Conservation (phyloP, 2,113 vertebrate species). For the Eulemur rufifrons region DNA sequence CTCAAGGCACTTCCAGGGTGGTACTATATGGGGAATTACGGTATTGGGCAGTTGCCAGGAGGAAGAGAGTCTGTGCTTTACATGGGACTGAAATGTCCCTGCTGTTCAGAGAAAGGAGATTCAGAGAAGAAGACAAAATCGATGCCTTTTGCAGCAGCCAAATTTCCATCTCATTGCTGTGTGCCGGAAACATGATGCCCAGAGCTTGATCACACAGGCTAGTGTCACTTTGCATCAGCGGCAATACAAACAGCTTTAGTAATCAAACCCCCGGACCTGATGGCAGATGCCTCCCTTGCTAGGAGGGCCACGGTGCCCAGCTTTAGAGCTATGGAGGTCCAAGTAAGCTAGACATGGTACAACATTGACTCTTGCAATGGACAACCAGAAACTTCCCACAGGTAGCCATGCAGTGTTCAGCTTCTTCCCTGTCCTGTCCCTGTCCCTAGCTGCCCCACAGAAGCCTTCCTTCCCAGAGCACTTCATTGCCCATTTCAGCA, state of each 20-base stretch:
- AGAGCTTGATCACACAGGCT: not conserved
- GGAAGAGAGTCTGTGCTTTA: constrained; percentile 56
- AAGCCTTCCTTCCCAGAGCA: not conserved
- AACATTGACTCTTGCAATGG: not conserved
- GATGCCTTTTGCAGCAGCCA: constrained; percentile 13
- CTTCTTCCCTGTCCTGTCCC: not conserved
- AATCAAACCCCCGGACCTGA: constrained; percentile 24
- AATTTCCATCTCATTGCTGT: constrained; percentile 44
- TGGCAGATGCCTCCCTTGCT: not conserved
- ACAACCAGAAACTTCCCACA: not conserved
- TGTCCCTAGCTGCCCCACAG: not conserved
- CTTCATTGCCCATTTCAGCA: not conserved
- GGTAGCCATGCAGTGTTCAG: not conserved
- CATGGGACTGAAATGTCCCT: constrained; percentile 56
- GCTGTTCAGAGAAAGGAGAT: constrained; percentile 59
- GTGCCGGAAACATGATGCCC: not conserved
- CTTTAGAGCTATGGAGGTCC: not conserved
- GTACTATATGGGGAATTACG: constrained; percentile 34
- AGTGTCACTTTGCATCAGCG: not conserved
- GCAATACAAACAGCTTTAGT: constrained; percentile 31
- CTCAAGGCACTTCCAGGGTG: not conserved
- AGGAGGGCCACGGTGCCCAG: fast-evolving
- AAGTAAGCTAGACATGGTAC: not conserved
- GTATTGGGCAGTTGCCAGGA: constrained; percentile 63
- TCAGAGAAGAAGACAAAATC: constrained; percentile 55